phyloP scores from a whole-genome alignment of 1,140 invertebrate genomes.

The Ostrea edulis region DNA sequence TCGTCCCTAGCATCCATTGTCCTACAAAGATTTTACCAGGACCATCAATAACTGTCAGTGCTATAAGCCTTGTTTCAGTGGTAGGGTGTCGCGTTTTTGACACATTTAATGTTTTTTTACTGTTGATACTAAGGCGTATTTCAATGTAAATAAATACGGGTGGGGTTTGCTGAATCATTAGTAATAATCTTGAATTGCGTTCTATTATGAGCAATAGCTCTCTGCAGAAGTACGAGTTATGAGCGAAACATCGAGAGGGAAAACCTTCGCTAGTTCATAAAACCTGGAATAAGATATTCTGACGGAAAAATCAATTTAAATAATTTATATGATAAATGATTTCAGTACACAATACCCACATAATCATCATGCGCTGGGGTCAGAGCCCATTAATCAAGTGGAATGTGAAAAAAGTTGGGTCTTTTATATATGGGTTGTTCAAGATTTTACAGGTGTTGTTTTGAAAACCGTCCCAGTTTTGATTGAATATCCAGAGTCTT shows the following conservation, averaged over 20 bases:
- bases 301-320: slow-evolving; percentile 31
- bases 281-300: slow-evolving; percentile 25
- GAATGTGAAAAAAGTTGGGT: neutral
- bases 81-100: neutral
- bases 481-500: neutral
- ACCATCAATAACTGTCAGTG: neutral
- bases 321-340: slow-evolving; percentile 26
- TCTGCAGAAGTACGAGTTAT: neutral
- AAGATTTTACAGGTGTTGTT: slow-evolving; percentile 24
- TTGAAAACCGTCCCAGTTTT: neutral
- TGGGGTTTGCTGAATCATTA: slow-evolving; percentile 9
- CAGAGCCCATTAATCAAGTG: slow-evolving; percentile 14
- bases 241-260: neutral
- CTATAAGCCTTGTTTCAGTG: neutral
- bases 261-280: neutral
- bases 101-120: slow-evolving; percentile 15
- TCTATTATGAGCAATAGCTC: neutral
- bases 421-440: neutral
- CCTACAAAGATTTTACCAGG: neutral
- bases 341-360: slow-evolving; percentile 25
- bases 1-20: neutral
- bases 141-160: slow-evolving; percentile 33
- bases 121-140: slow-evolving; percentile 21
- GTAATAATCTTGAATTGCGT: slow-evolving; percentile 3
- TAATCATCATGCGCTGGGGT: slow-evolving; percentile 17